Conservation (phyloP, 2,888 invertebrate species). For the Adineta ricciae region DNA sequence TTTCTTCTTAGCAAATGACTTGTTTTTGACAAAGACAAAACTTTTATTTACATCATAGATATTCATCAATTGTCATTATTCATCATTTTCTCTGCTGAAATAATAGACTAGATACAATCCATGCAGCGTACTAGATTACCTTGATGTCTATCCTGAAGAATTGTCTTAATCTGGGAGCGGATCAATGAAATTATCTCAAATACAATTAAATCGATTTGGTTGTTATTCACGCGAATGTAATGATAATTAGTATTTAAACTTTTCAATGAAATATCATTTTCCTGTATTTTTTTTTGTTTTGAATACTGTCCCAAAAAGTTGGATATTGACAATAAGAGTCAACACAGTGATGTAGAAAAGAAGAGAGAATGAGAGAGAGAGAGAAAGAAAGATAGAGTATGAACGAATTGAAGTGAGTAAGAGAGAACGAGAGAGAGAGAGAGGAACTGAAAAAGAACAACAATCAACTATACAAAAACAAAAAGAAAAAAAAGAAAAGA, state of each 20-base stretch:
- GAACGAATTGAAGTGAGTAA: too few species aligned
- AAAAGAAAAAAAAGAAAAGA: not conserved
- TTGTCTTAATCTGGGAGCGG: too few species aligned
- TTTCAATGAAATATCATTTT: not conserved
- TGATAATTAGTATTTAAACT: not conserved
- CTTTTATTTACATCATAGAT: not conserved
- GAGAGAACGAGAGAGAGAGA: not conserved
- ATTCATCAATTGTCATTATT: not conserved
- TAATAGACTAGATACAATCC: too few species aligned
- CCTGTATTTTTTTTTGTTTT: not conserved
- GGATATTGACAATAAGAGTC: not conserved
- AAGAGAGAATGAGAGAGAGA: not conserved
- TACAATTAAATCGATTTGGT: too few species aligned
- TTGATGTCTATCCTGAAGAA: too few species aligned
- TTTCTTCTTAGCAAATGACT: not conserved
- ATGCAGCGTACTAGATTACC: too few species aligned
- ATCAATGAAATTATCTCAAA: too few species aligned
- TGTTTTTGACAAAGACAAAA: not conserved
- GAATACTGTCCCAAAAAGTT: not conserved
- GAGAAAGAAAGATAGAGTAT: too few species aligned
- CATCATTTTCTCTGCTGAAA: not conserved
- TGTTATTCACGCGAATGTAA: too few species aligned
- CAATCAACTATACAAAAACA: slow-evolving; percentile 11
- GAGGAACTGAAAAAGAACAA: not conserved
- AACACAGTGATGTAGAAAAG: slow-evolving; percentile 9